Evolutionary conservation across 2,113 vertebrate genomes (phyloP).

Genomic region (Cathartes aura): DNA sequence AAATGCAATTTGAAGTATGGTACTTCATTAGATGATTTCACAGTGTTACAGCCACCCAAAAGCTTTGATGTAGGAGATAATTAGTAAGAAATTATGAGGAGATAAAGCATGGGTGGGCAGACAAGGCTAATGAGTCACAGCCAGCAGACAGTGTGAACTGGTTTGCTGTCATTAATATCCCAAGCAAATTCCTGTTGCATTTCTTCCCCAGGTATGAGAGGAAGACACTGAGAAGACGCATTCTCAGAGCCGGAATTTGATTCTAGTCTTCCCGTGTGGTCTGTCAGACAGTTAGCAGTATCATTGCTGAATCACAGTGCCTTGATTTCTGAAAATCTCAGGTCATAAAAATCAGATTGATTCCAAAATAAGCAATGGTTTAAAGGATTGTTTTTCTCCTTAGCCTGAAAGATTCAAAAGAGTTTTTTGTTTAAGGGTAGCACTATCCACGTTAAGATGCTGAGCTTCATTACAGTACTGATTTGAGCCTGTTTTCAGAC

Average conservation of each 20-base stretch:
- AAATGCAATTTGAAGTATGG: not conserved
- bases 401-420: not conserved
- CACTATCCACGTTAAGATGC: not conserved
- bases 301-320: not conserved
- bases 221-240: not conserved
- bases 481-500: not conserved
- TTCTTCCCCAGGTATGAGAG: not conserved
- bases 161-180: not conserved
- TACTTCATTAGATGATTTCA: constrained; percentile 34
- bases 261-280: not conserved
- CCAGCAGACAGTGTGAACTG: constrained; percentile 1
- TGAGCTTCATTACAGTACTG: not conserved
- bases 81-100: constrained; percentile 31
- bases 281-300: not conserved
- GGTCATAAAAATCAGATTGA: not conserved
- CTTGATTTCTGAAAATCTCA: not conserved
- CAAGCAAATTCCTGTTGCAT: not conserved
- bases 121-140: constrained; percentile 24
- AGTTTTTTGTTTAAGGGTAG: not conserved
- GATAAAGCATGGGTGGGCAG: constrained; percentile 48
- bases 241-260: not conserved
- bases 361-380: not conserved
- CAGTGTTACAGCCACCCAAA: constrained; percentile 19
- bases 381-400: not conserved
- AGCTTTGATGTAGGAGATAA: constrained; percentile 45